Conservation (phyloP, 2,113 vertebrate genomes). For the Salvelinus sp. region DNA sequence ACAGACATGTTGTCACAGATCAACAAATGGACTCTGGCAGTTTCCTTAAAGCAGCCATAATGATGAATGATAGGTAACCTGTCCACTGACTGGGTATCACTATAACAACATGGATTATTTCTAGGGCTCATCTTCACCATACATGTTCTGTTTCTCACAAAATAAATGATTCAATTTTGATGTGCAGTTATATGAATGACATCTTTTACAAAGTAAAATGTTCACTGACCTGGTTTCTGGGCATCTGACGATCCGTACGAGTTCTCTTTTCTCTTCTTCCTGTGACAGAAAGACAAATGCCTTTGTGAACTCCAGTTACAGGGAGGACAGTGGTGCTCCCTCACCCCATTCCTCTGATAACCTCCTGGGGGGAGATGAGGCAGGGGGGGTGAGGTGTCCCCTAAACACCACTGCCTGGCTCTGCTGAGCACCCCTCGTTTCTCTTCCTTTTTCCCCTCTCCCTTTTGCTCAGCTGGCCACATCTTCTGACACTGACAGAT, state of each 20-base stretch:
- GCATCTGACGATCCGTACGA: slow-evolving; percentile 71
- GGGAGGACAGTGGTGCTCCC: neutral
- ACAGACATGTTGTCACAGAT: slow-evolving; percentile 6
- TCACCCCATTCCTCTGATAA: too few relatives aligned
- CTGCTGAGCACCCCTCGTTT: neutral
- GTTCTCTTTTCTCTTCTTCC: slow-evolving; percentile 79
- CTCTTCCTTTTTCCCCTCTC: neutral
- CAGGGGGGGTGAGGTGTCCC: neutral
- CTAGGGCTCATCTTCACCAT: too few relatives aligned
- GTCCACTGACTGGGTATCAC: neutral
- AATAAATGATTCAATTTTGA: too few relatives aligned
- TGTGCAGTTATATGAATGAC: too few relatives aligned
- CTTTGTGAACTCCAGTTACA: slow-evolving; percentile 1
- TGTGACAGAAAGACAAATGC: slow-evolving; percentile 55
- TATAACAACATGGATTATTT: too few relatives aligned
- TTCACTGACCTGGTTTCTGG: slow-evolving; percentile 74
- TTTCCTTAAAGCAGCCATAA: neutral
- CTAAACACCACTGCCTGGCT: neutral
- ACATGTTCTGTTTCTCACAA: too few relatives aligned
- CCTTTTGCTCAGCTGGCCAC: neutral
- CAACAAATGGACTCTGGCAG: neutral
- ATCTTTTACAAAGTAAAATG: neutral
- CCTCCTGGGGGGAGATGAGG: neutral
- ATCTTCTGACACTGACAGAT: neutral
- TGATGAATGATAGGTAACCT: neutral